These are phyloP conservation scores for Rafetus swinhoei DNA, from an alignment of 2,113 vertebrate genomes.

Conservation along the genomic window DNA sequence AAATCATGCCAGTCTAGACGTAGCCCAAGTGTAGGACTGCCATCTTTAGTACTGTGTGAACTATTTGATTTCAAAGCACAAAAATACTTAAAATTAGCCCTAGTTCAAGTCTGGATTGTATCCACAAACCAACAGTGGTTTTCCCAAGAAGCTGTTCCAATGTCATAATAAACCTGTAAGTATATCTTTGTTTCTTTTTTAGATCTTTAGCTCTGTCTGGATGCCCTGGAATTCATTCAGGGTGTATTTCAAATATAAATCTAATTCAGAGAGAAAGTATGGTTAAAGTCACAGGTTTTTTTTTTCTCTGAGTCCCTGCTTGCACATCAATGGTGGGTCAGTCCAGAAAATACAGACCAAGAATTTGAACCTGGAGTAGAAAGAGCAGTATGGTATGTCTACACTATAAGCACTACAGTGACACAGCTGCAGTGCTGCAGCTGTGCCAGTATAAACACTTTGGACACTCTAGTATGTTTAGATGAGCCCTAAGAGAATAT, in stretches of 20 bases:
- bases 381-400: neutral
- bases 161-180: neutral
- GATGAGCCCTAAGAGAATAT: no score
- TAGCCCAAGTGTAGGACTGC: accelerated
- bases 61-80: neutral
- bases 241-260: neutral
- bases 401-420: neutral
- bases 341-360: neutral
- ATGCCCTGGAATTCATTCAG: neutral
- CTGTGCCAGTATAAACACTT: neutral
- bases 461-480: no score
- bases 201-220: neutral
- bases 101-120: neutral
- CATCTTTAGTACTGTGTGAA: neutral
- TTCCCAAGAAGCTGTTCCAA: neutral
- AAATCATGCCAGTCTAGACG: no score
- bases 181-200: neutral
- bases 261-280: neutral
- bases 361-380: accelerated
- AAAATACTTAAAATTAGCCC: neutral
- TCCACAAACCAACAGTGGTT: neutral
- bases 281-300: neutral
- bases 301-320: neutral
- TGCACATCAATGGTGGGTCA: neutral
- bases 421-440: neutral